A percentile compares a stretch with the other conserved stretches of the same genome.
phyloP scores from a whole-genome alignment of 2,113 vertebrate genomes.

The Mus spicilegus region DNA sequence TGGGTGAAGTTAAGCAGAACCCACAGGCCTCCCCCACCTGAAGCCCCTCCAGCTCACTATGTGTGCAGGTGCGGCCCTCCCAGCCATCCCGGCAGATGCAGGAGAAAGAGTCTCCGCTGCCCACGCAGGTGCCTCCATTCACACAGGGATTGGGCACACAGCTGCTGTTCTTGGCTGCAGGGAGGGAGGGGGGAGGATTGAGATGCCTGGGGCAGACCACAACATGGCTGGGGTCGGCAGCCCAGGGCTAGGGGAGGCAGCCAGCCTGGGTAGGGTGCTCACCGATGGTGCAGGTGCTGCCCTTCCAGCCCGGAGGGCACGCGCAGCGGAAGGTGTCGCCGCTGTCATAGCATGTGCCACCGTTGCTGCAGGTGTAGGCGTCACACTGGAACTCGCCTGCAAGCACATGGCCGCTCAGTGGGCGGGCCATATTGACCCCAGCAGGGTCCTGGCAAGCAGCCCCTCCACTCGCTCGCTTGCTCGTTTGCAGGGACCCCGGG shows the following conservation, averaged over 20 bases:
- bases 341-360: conserved; percentile 94
- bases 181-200: neutral
- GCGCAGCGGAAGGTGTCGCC: conserved; percentile 94
- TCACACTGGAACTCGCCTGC: conserved; percentile 97
- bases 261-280: neutral
- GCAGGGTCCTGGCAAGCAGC: fast-evolving
- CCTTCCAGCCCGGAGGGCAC: conserved; percentile 93
- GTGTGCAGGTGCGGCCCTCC: conserved; percentile 94
- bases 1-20: fast-evolving
- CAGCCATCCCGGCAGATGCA: conserved; percentile 98
- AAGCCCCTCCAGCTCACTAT: conserved; percentile 88
- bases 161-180: conserved; percentile 93
- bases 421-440: fast-evolving
- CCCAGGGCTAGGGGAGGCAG: neutral
- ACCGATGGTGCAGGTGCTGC: conserved; percentile 95
- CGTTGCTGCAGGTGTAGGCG: conserved; percentile 93
- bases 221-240: fast-evolving
- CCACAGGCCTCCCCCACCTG: neutral
- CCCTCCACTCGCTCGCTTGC: neutral
- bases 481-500: fast-evolving
- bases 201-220: no score
- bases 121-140: conserved; percentile 97
- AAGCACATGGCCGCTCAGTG: neutral
- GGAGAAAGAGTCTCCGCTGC: conserved; percentile 92
- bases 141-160: conserved; percentile 94